Percentiles rank a stretch among this genome's conserved stretches.
phyloP scores from a whole-genome alignment of 2,797 vertebrate species.

The Forpus xanthops region DNA sequence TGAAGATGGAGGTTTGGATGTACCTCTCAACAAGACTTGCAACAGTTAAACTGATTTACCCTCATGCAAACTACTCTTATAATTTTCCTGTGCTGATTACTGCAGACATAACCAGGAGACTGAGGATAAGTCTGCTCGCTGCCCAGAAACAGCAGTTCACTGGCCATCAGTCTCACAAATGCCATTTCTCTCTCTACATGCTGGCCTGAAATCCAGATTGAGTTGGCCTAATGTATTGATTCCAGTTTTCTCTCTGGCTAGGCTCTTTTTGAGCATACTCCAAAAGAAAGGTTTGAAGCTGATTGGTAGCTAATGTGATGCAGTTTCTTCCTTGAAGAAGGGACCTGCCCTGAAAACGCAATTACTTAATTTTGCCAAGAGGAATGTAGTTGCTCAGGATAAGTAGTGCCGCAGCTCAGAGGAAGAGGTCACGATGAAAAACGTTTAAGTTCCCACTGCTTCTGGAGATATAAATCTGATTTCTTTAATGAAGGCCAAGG shows the following conservation, averaged over 20 bases:
- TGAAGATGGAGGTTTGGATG: neutral
- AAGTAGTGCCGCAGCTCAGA: conserved; percentile 22
- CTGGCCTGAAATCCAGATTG: conserved; percentile 44
- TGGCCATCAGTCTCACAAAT: conserved; percentile 19
- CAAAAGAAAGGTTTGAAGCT: conserved; percentile 31
- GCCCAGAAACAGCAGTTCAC: neutral
- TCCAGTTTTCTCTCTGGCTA: conserved; percentile 17
- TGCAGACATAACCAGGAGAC: neutral
- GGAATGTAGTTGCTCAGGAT: neutral
- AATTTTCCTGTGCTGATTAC: neutral
- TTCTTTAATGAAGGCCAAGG: neutral
- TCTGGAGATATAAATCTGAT: conserved; percentile 27
- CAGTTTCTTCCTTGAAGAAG: conserved; percentile 13
- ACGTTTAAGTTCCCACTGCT: neutral
- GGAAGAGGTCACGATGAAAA: conserved; percentile 1
- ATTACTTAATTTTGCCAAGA: conserved; percentile 47
- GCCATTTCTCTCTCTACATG: neutral
- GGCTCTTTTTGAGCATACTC: neutral
- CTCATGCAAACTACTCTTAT: neutral
- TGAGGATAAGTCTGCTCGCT: neutral
- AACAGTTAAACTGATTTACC: neutral
- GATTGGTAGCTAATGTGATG: conserved; percentile 9
- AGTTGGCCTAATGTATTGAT: conserved; percentile 22
- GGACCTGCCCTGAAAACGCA: neutral
- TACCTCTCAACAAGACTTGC: neutral